Conservation (phyloP, 2,113 vertebrate species). For the Holacanthus passer region DNA sequence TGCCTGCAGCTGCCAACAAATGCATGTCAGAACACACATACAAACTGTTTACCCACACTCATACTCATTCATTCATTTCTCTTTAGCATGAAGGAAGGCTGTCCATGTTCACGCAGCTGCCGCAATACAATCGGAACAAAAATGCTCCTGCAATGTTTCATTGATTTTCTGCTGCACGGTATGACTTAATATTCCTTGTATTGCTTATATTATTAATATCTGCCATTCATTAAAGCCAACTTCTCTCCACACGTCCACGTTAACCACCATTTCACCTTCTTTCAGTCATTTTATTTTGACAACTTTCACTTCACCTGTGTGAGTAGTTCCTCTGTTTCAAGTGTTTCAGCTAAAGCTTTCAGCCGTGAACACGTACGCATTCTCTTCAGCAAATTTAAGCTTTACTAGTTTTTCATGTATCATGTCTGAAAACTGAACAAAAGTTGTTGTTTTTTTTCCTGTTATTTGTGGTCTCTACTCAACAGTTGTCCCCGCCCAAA, state of each 20-base stretch:
- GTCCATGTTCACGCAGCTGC: neutral
- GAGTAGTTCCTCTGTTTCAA: neutral
- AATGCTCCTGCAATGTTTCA: neutral
- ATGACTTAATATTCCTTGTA: neutral
- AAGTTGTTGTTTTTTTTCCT: neutral
- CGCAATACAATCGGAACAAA: neutral
- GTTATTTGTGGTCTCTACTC: neutral
- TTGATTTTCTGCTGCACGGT: neutral
- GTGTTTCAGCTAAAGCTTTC: neutral
- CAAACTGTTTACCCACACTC: neutral
- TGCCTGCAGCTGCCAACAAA: neutral
- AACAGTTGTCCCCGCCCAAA: neutral
- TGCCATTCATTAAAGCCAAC: too few relatives aligned
- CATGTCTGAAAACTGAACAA: neutral
- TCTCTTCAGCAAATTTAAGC: neutral
- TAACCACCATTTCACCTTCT: neutral
- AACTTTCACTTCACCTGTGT: neutral
- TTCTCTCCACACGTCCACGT: neutral
- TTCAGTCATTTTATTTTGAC: too few relatives aligned
- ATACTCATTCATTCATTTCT: neutral
- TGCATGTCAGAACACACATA: constrained; percentile 24
- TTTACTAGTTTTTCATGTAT: neutral
- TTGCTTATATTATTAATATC: neutral
- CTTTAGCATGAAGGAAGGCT: too few relatives aligned
- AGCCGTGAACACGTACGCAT: neutral